Evolutionary conservation across 2,888 invertebrate species (phyloP).

Genomic region (Timandra comae): DNA sequence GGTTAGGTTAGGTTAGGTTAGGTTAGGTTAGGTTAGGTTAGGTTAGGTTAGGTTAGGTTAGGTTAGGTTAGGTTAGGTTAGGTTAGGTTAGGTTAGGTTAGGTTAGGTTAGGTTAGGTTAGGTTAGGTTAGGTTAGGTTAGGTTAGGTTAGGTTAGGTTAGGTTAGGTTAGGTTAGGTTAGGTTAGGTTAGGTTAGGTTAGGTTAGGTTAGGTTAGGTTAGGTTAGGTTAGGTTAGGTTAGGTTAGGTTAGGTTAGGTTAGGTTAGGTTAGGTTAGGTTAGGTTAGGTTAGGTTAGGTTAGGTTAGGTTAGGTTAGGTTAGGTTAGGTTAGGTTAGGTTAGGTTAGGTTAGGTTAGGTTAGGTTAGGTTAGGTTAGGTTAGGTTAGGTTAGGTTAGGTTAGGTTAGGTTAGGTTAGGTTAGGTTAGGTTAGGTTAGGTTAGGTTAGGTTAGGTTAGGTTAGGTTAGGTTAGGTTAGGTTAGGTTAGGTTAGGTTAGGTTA

Average conservation of each 20-base stretch:
- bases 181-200: slow-evolving; percentile 10
- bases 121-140: too few species aligned
- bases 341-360: slow-evolving; percentile 13
- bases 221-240: slow-evolving; percentile 14
- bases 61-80: slow-evolving; percentile 13
- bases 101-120: slow-evolving; percentile 12
- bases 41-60: slow-evolving; percentile 11
- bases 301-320: slow-evolving; percentile 14
- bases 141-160: slow-evolving; percentile 13
- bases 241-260: slow-evolving; percentile 12
- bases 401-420: slow-evolving; percentile 17
- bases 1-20: slow-evolving; percentile 8
- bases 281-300: slow-evolving; percentile 17
- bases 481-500: slow-evolving; percentile 11
- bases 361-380: slow-evolving; percentile 15
- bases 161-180: slow-evolving; percentile 11
- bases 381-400: slow-evolving; percentile 16
- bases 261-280: slow-evolving; percentile 13
- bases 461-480: slow-evolving; percentile 13
- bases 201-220: slow-evolving; percentile 12
- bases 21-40: slow-evolving; percentile 10
- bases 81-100: slow-evolving; percentile 12
- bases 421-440: slow-evolving; percentile 14
- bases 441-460: slow-evolving; percentile 12
- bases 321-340: slow-evolving; percentile 17